A percentile compares a stretch with the other conserved stretches of the same genome.
phyloP scores from a whole-genome alignment of 2,113 vertebrate genomes.

The Ceuthmochares aereus region DNA sequence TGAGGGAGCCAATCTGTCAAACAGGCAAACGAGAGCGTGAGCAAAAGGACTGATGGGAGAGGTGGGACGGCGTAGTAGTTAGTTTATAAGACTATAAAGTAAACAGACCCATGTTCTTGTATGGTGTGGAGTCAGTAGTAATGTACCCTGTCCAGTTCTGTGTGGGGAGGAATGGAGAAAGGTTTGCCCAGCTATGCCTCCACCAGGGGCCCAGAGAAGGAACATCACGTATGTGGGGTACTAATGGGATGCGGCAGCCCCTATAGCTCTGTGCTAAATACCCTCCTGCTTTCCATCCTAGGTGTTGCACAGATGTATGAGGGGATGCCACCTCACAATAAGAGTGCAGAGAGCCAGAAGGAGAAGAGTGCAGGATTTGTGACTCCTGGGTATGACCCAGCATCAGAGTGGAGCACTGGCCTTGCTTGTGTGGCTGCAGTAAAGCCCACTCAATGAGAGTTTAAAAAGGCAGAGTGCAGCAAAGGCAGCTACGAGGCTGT shows the following conservation, averaged over 20 bases:
- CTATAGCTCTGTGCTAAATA: background rate
- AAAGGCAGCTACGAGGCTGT: background rate
- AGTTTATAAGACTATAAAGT: background rate
- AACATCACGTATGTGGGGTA: rapidly evolving
- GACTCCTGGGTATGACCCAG: rapidly evolving
- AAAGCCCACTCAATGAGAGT: conserved; percentile 1
- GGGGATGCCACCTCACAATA: background rate
- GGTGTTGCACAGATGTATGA: background rate
- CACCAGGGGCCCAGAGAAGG: background rate
- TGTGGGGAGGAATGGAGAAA: background rate
- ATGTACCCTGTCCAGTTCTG: background rate
- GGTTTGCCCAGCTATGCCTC: background rate
- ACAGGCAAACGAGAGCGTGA: background rate
- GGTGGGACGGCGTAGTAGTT: background rate
- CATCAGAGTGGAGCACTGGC: background rate
- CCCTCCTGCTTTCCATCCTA: background rate
- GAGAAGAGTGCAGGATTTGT: rapidly evolving
- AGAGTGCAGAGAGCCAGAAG: background rate
- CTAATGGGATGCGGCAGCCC: background rate
- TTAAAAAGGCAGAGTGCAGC: conserved; percentile 13
- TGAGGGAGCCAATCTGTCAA: background rate
- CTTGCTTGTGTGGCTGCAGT: background rate
- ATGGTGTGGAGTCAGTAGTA: background rate
- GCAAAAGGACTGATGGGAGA: background rate
- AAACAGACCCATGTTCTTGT: background rate